Conservation (phyloP, 2,888 invertebrate genomes). For the Cremastinae sp. region DNA sequence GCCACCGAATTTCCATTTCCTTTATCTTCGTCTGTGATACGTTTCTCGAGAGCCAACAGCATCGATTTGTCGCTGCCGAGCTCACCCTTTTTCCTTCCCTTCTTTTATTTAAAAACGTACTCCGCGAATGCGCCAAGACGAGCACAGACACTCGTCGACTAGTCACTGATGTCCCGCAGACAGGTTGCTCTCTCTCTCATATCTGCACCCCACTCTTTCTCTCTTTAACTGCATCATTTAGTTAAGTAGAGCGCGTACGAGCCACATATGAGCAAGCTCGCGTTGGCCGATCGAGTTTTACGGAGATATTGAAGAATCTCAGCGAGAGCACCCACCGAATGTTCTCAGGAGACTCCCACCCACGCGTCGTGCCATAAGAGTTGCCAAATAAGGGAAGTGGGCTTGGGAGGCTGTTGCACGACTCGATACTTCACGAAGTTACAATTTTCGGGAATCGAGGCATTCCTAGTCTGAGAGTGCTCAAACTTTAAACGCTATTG, state of each 20-base stretch:
- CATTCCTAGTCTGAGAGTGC: no score
- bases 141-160: constrained; percentile 31
- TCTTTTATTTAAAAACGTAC: constrained; percentile 7
- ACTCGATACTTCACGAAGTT: constrained; percentile 50
- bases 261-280: constrained; percentile 51
- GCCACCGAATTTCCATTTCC: constrained; percentile 20
- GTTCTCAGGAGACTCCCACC: constrained; percentile 66
- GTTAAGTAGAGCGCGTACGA: constrained; percentile 15
- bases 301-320: constrained; percentile 46
- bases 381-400: constrained; percentile 65
- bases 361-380: constrained; percentile 71
- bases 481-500: no score
- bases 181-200: constrained; percentile 14
- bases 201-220: no score
- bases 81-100: constrained; percentile 8
- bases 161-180: constrained; percentile 45
- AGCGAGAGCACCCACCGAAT: constrained; percentile 36
- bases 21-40: constrained; percentile 66
- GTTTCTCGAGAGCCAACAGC: constrained; percentile 40
- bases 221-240: constrained; percentile 10
- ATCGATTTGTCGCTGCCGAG: constrained; percentile 11
- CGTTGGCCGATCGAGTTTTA: constrained; percentile 36
- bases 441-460: constrained; percentile 45
- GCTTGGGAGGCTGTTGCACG: constrained; percentile 46
- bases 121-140: neutral